Base-by-base conservation (phyloP, 2,888 invertebrate genomes). In the Meteorus colon region DNA sequence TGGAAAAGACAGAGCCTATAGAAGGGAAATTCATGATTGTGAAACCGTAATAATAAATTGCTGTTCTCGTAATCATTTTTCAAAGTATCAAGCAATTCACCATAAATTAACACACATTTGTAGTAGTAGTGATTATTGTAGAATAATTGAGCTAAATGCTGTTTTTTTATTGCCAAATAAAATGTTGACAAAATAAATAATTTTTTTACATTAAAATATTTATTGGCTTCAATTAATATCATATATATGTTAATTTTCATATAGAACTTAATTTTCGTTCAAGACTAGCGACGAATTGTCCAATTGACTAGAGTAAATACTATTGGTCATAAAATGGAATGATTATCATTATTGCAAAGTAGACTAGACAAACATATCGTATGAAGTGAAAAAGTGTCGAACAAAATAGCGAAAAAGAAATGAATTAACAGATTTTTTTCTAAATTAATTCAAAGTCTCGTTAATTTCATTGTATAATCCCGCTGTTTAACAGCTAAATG, bases 401-500 rank as follows among this genome's bases (percentile, higher is more conserved):
- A n/a, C 29, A 16, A 14, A 70, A 55, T n/a, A 59, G 27, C 24
- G 16, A 12, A 16, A 70, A 24, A n/a, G 19, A 31, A 29, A 48
- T 55, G 59, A 29, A 51, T 59, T 1, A 19, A 37, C 34, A 19
- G n/a, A 45, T n/a, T 55, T 55, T 55, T 41, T 12, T 55, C 19
- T 45, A 5, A 6, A 59, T 37, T 19, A 45, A 63, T 19, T 83
- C 77, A 86, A 69, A 84, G 84, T 76, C 84, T 85, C 89, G 87
- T 88, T 73, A 89, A 80, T 41, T 84, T 85, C 6, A 82, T 82
- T 1, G 87, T 87, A 63, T 88, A 89, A 73, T 89, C 88, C 70
- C 85, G 85, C 75, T 89, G 88, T 77, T 87, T 89, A 34, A 76
- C 80, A 3, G 88, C 88, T 51, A 89, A 83, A 76, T 89, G 88